phyloP scores from a whole-genome alignment of 1,140 invertebrate species.

The Lasioglossum albipes region DNA sequence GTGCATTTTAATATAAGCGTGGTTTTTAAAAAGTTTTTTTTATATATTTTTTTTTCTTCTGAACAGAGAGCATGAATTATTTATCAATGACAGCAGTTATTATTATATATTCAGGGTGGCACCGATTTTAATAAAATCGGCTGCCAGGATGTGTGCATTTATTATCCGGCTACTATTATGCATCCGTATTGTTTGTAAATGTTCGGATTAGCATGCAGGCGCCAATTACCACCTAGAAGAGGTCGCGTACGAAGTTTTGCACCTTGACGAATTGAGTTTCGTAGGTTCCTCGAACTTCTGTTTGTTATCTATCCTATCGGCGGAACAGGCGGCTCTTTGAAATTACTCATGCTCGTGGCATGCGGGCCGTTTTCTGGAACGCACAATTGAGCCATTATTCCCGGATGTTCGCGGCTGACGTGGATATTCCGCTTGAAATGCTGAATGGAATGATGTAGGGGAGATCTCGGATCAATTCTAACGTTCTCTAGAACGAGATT shows the following conservation, averaged over 20 bases:
- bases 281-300: not conserved
- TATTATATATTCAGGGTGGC: not conserved
- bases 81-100: not conserved
- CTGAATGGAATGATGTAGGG: not conserved
- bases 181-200: conserved; percentile 25
- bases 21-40: too few species aligned
- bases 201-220: conserved; percentile 11
- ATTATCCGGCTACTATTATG: not conserved
- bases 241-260: not conserved
- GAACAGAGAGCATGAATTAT: not conserved
- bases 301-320: not conserved
- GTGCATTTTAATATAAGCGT: too few species aligned
- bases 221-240: not conserved
- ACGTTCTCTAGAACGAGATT: too few species aligned
- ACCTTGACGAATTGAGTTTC: not conserved
- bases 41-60: too few species aligned
- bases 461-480: too few species aligned
- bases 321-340: not conserved
- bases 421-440: not conserved
- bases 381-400: conserved; percentile 4
- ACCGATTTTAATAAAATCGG: not conserved
- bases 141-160: not conserved
- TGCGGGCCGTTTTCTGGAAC: conserved; percentile 6
- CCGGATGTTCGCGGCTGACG: conserved; percentile 27
- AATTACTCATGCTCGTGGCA: not conserved